These are phyloP conservation scores for Trissolcus brochymenae DNA, from an alignment of 2,888 invertebrate genomes.

Conservation along the genomic window DNA sequence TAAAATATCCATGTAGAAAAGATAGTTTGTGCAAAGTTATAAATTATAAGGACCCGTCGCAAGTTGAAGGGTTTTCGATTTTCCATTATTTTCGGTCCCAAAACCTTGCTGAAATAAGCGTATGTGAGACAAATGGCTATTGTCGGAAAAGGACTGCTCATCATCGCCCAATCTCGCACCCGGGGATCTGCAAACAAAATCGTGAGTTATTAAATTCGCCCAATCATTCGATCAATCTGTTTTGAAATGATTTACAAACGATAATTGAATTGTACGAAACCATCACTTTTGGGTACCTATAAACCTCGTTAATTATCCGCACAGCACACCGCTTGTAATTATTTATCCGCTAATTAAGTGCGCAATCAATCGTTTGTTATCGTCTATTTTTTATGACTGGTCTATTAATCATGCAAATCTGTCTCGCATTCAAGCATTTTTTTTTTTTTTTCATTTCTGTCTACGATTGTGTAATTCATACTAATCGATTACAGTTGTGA, in stretches of 20 bases:
- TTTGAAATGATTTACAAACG: no score
- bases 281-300: neutral
- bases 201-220: neutral
- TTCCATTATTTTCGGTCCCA: constrained; percentile 93
- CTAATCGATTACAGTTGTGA: no score
- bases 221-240: constrained; percentile 2
- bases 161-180: constrained; percentile 92
- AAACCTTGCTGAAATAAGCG: constrained; percentile 87
- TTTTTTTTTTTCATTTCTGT: no score
- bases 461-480: neutral
- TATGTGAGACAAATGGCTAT: constrained; percentile 88
- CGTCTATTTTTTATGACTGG: constrained; percentile 10
- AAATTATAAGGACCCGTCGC: constrained; percentile 86
- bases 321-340: constrained; percentile 5
- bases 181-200: constrained; percentile 84
- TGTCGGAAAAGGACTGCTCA: constrained; percentile 93
- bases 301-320: no score
- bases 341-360: constrained; percentile 24
- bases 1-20: constrained; percentile 95
- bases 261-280: neutral
- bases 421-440: constrained; percentile 4
- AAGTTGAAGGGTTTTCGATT: constrained; percentile 92
- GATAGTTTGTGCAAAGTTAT: constrained; percentile 92
- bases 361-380: constrained; percentile 26
- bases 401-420: constrained; percentile 31